Conservation (phyloP, 2,113 vertebrate species). For the Dipodomys spectabilis region DNA sequence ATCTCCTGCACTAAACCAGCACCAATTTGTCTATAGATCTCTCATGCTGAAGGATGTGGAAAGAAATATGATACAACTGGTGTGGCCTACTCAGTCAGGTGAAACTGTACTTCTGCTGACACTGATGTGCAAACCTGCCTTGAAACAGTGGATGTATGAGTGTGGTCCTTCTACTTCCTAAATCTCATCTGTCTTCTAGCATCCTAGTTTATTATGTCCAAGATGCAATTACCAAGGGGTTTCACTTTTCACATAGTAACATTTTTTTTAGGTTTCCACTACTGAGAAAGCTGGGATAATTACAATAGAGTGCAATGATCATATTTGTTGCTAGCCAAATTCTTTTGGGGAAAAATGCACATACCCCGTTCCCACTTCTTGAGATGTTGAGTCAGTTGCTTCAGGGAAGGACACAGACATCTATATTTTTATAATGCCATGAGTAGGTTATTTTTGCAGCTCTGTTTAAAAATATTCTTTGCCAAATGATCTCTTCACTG, state of each 20-base stretch:
- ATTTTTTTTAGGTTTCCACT: neutral
- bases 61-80: neutral
- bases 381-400: neutral
- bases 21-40: neutral
- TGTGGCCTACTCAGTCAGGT: neutral
- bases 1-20: neutral
- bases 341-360: neutral
- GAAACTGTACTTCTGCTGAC: neutral
- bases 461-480: neutral
- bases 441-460: neutral
- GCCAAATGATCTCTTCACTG: neutral
- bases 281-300: slow-evolving; percentile 37
- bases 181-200: neutral
- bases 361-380: neutral
- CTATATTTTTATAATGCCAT: neutral
- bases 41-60: neutral
- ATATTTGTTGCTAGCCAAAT: neutral
- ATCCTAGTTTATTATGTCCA: neutral
- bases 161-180: neutral
- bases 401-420: neutral
- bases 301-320: slow-evolving; percentile 19
- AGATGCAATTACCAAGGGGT: neutral
- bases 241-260: no score
- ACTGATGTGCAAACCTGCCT: neutral
- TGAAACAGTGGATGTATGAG: neutral